Percentiles rank a stretch among this genome's conserved stretches.
phyloP scores from a whole-genome alignment of 2,113 vertebrate species.

The Onychorhynchus coronatus region DNA sequence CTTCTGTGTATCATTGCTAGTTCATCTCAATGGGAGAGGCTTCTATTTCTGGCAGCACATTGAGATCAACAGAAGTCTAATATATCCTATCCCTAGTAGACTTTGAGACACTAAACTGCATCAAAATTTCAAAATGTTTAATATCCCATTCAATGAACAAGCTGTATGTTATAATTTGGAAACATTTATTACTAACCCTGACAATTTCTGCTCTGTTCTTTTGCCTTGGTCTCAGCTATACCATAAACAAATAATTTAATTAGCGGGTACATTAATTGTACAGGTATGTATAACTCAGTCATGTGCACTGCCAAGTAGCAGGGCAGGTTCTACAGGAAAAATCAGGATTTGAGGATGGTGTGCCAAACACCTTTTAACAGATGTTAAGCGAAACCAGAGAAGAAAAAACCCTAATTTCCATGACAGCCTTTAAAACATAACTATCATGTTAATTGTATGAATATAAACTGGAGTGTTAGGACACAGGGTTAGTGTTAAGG shows the following conservation, averaged over 20 bases:
- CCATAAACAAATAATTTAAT: not conserved
- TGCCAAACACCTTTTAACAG: not conserved
- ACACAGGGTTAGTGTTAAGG: not conserved
- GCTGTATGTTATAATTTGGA: not conserved
- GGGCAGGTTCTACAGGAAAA: conserved; percentile 27
- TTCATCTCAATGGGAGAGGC: not conserved
- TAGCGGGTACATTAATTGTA: not conserved
- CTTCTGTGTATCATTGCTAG: not conserved
- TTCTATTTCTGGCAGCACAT: not conserved
- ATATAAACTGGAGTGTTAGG: not conserved
- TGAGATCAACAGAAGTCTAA: not conserved
- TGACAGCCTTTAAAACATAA: not conserved
- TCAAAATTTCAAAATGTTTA: not conserved
- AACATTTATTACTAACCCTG: not conserved
- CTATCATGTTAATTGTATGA: not conserved
- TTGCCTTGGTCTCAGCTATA: not conserved
- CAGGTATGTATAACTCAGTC: not conserved
- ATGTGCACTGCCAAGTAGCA: not conserved
- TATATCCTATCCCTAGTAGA: not conserved
- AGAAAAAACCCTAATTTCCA: fast-evolving
- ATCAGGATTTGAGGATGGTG: not conserved
- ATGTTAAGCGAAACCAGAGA: not conserved
- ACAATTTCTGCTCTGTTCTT: not conserved
- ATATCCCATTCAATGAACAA: not conserved
- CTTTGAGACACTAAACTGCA: not conserved